A percentile compares a stretch with the other conserved stretches of the same genome.
These are phyloP conservation scores for Unio pictorum DNA, from an alignment of 2,888 invertebrate genomes.

Conservation along the genomic window DNA sequence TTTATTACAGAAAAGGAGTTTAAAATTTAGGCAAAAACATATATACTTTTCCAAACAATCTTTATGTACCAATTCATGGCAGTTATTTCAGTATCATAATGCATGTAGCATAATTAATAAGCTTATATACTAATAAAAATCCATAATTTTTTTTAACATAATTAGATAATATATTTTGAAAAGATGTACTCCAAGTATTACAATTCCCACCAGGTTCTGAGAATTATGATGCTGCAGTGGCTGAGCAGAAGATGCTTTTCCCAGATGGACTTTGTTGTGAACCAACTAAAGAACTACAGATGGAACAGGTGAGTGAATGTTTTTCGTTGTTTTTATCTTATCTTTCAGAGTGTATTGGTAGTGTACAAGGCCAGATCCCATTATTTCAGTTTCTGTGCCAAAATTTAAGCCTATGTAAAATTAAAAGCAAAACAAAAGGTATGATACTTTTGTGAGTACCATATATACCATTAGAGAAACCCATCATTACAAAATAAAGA, in stretches of 20 bases:
- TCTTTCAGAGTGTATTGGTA: too few species aligned
- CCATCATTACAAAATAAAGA: too few species aligned
- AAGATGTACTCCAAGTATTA: not conserved
- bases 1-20: too few species aligned
- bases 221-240: conserved; percentile 46
- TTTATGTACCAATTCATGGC: too few species aligned
- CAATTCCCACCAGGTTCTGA: conserved; percentile 38
- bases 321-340: not conserved
- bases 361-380: too few species aligned
- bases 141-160: not conserved
- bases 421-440: not conserved
- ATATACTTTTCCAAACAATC: too few species aligned
- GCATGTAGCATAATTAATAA: not conserved
- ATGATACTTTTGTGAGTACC: too few species aligned
- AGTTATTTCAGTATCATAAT: too few species aligned
- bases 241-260: conserved; percentile 57
- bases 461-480: too few species aligned
- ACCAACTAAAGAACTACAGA: conserved; percentile 32
- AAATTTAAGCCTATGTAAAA: too few species aligned
- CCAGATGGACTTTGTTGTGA: conserved; percentile 65
- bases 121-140: not conserved
- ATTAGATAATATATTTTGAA: not conserved
- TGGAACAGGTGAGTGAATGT: conserved; percentile 36
- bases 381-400: too few species aligned
- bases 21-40: too few species aligned